Conservation (phyloP, 2,888 invertebrate genomes). For the Magallana nippona region DNA sequence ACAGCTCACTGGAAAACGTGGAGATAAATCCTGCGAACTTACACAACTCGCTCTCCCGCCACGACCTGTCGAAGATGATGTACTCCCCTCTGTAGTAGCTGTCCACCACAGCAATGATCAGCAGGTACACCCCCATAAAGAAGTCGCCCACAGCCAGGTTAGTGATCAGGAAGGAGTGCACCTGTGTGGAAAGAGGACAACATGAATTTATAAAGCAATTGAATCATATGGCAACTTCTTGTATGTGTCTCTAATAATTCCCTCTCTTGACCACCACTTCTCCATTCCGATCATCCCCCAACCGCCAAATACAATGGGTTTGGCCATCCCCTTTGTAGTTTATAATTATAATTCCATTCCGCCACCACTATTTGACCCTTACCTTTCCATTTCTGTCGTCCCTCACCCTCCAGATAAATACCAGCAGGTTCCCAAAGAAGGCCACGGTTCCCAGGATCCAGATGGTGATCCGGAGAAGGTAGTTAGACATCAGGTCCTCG, state of each 20-base stretch:
- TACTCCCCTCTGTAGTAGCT: slow-evolving; percentile 80
- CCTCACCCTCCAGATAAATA: slow-evolving; percentile 74
- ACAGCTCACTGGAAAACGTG: slow-evolving; percentile 80
- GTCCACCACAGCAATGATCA: slow-evolving; percentile 78
- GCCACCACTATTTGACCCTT: not conserved
- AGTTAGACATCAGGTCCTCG: slow-evolving; percentile 78
- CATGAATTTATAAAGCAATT: not conserved
- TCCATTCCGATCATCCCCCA: too few species aligned
- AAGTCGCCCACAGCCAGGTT: slow-evolving; percentile 77
- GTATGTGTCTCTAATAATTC: too few species aligned
- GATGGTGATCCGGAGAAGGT: slow-evolving; percentile 72
- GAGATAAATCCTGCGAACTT: slow-evolving; percentile 77
- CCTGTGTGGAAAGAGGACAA: slow-evolving; percentile 66
- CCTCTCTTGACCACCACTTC: too few species aligned
- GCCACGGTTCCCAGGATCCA: slow-evolving; percentile 76
- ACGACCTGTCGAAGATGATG: slow-evolving; percentile 72
- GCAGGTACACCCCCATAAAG: slow-evolving; percentile 77
- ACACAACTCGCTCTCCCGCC: slow-evolving; percentile 75
- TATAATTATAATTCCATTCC: too few species aligned
- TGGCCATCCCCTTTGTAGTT: too few species aligned
- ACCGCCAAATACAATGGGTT: too few species aligned
- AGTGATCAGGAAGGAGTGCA: slow-evolving; percentile 80
- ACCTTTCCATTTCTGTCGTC: slow-evolving; percentile 81
- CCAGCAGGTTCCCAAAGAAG: slow-evolving; percentile 74
- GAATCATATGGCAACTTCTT: too few species aligned